Conservation (phyloP, 2,888 invertebrate genomes). For the Nowickia ferox region DNA sequence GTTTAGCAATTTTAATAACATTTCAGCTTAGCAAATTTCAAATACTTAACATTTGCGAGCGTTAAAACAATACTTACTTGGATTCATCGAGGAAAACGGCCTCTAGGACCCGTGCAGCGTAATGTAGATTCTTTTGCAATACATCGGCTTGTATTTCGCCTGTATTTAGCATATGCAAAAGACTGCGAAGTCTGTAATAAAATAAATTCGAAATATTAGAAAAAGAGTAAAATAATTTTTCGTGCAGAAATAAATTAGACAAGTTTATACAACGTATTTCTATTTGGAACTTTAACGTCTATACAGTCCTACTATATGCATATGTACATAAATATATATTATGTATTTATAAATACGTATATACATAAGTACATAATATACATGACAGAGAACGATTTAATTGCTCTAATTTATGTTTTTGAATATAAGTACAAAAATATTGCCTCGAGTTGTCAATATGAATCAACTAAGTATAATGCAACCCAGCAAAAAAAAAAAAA, state of each 20-base stretch:
- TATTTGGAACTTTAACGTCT: too few relatives aligned
- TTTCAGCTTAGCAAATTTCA: conserved; percentile 48
- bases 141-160: conserved; percentile 95
- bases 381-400: too few relatives aligned
- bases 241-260: neutral
- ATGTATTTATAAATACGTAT: too few relatives aligned
- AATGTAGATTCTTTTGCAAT: conserved; percentile 95
- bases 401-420: too few relatives aligned
- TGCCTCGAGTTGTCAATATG: too few relatives aligned
- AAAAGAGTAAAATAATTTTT: neutral
- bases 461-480: too few relatives aligned
- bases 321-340: too few relatives aligned
- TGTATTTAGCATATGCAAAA: conserved; percentile 93
- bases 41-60: neutral
- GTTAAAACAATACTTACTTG: conserved; percentile 87
- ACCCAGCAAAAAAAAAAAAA: too few relatives aligned
- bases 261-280: too few relatives aligned
- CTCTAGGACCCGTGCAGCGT: conserved; percentile 96
- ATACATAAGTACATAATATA: too few relatives aligned
- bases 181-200: conserved; percentile 92
- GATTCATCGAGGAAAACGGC: conserved; percentile 96
- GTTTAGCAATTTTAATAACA: conserved; percentile 45
- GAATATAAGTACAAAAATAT: too few relatives aligned
- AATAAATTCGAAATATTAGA: conserved; percentile 48
- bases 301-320: too few relatives aligned